Conservation (phyloP, 1,140 invertebrate species). For the Rhysida immarginata region DNA sequence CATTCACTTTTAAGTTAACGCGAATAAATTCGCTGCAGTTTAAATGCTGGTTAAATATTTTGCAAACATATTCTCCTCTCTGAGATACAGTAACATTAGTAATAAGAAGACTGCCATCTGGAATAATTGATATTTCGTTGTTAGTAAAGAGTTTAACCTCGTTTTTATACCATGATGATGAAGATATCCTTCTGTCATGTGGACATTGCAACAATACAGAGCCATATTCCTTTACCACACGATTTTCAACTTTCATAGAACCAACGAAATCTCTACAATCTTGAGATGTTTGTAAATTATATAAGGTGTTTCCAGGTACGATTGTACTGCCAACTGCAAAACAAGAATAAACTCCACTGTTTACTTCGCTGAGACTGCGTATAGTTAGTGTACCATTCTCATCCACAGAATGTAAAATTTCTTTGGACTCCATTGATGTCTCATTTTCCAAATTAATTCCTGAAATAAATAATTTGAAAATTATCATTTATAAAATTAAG, state of each 20-base stretch:
- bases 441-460: too few species aligned
- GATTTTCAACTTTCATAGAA: neutral
- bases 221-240: neutral
- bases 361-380: neutral
- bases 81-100: neutral
- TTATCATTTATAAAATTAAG: too few species aligned
- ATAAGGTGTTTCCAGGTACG: neutral
- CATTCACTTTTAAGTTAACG: neutral
- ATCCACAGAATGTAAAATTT: neutral
- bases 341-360: neutral
- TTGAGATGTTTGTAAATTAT: neutral
- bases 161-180: neutral
- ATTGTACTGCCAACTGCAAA: neutral
- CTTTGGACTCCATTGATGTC: neutral
- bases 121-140: neutral
- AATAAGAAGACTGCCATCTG: neutral
- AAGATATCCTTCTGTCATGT: neutral
- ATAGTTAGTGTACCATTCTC: neutral
- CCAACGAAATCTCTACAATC: too few species aligned
- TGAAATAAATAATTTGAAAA: too few species aligned
- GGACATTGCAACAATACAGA: neutral
- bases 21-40: neutral
- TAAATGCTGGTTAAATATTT: neutral
- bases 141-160: neutral
- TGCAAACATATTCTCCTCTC: neutral